A percentile compares a stretch with the other conserved stretches of the same genome.
Evolutionary conservation across 2,797 vertebrate species (phyloP).

Genomic region (Cirrhinus molitorella): DNA sequence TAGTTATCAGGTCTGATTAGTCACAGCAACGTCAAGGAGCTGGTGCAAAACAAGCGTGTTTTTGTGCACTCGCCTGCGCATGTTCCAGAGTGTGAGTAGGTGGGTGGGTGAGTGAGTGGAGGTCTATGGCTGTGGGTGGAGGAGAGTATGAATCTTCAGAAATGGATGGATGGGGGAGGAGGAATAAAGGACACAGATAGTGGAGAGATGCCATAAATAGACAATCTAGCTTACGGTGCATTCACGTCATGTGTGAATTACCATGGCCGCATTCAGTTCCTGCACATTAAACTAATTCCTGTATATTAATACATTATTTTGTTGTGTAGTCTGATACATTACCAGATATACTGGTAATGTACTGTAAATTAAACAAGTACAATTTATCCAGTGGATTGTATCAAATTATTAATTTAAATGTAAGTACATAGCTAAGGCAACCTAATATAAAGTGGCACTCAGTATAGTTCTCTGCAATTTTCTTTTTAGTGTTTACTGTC

Average conservation of each 20-base stretch:
- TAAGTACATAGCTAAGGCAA: too few species aligned
- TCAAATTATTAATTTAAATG: too few species aligned
- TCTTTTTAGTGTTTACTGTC: too few species aligned
- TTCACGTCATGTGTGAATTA: background rate
- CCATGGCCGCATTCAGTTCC: background rate
- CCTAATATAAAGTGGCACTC: too few species aligned
- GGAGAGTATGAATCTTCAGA: constrained; percentile 65
- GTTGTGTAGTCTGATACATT: background rate
- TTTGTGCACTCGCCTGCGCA: background rate
- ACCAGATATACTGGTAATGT: too few species aligned
- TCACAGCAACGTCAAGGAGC: background rate
- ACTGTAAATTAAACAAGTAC: too few species aligned
- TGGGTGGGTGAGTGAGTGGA: background rate
- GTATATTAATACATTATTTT: background rate
- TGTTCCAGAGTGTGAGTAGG: background rate
- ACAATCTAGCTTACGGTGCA: constrained; percentile 53
- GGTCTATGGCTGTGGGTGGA: constrained; percentile 3
- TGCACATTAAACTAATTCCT: too few species aligned
- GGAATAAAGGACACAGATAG: constrained; percentile 71
- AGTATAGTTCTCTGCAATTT: too few species aligned
- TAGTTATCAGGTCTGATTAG: constrained; percentile 7
- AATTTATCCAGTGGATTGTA: too few species aligned
- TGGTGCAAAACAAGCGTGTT: constrained; percentile 14
- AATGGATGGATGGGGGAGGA: constrained; percentile 67
- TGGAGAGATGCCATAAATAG: constrained; percentile 77